These are phyloP conservation scores for Prinia subflava DNA, from an alignment of 2,113 vertebrate species.

Conservation along the genomic window DNA sequence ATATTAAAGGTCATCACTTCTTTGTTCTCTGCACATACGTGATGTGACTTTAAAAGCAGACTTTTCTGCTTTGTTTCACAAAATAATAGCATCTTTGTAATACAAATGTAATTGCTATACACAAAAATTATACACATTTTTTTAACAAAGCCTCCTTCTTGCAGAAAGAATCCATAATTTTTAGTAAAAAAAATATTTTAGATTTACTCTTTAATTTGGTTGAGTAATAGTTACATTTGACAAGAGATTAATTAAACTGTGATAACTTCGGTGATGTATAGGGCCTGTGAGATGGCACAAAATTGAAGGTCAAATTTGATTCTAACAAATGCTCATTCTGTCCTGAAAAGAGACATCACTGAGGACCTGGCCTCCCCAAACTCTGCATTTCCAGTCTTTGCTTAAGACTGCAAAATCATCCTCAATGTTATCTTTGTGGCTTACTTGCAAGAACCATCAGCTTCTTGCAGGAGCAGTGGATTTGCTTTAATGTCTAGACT, in stretches of 20 bases:
- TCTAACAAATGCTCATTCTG: background rate
- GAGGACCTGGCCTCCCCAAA: background rate
- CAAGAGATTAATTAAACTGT: background rate
- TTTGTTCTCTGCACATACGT: background rate
- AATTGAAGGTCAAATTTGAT: background rate
- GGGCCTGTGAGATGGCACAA: background rate
- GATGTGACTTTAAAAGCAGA: background rate
- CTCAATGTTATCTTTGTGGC: background rate
- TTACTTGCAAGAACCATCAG: background rate
- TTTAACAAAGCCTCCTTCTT: conserved; percentile 32
- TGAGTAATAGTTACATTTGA: background rate
- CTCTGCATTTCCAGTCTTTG: background rate
- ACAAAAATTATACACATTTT: background rate
- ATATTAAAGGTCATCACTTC: background rate
- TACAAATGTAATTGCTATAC: background rate
- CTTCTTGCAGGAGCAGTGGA: background rate
- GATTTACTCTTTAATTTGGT: conserved; percentile 1
- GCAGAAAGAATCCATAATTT: background rate
- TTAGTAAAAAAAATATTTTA: background rate
- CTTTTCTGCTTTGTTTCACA: background rate
- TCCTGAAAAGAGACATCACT: background rate
- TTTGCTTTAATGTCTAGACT: background rate
- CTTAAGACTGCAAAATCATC: background rate
- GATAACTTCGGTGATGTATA: background rate
- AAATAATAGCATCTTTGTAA: background rate